Conservation (phyloP, 23 tunicate genomes). For the Phallusia fumigata region DNA sequence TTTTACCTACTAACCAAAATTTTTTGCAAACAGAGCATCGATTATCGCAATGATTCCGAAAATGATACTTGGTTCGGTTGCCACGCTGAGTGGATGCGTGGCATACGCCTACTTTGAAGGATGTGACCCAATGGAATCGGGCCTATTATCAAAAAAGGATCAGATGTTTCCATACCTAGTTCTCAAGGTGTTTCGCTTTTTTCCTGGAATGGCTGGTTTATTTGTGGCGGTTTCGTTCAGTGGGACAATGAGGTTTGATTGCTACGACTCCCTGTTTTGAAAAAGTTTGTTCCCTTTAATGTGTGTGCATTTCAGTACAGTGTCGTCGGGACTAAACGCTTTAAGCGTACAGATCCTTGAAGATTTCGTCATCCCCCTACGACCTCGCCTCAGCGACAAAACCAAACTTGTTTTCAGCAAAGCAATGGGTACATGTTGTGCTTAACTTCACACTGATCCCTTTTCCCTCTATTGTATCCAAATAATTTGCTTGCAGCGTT, state of each 20-base stretch:
- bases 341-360: conserved; percentile 22
- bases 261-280: background rate
- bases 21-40: background rate
- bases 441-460: too few relatives aligned
- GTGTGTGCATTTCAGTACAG: conserved; percentile 20
- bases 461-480: too few relatives aligned
- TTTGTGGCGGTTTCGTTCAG: background rate
- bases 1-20: too few relatives aligned
- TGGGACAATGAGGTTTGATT: background rate
- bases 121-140: background rate
- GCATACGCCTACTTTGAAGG: conserved; percentile 11
- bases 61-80: background rate
- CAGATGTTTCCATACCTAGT: background rate
- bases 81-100: background rate
- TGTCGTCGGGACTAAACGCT: conserved; percentile 58
- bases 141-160: background rate
- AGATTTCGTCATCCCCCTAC: conserved; percentile 20
- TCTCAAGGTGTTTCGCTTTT: background rate
- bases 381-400: background rate
- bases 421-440: background rate
- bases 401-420: background rate
- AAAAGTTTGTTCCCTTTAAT: background rate
- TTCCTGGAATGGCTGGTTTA: background rate
- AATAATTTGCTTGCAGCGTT: background rate
- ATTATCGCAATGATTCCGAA: background rate